Base-by-base conservation (phyloP, 1,140 invertebrate genomes). In the Anastatus disparis region DNA sequence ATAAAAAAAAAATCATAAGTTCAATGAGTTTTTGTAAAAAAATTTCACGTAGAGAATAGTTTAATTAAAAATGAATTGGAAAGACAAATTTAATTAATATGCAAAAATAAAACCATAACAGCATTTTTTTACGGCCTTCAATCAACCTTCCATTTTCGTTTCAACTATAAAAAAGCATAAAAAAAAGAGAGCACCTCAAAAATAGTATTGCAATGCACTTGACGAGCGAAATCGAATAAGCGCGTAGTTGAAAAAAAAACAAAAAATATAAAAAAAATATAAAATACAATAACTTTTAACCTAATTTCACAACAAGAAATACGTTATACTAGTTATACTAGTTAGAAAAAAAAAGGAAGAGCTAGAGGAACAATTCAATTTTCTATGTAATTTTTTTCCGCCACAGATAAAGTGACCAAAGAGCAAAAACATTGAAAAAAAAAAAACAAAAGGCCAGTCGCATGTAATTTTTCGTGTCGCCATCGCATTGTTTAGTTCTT, bases 401-500 rank as follows among this genome's bases (percentile, higher is more conserved):
- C 13, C 48, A 10, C 12, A n/a, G 17, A 24, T 7, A n/a, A n/a
- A 10, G 31, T 10, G 31, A 1, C 3, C 13, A 56, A 38, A 38
- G n/a, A 20, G 1, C 27, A 8, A 20, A 12, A n/a, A 1, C 12
- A 58, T 56, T 12, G 17, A 38, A 9, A 24, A 7, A 12, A 17
- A 12, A 50, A 63, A 26, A 52, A 64, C 31, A 62, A 62, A 27
- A 35, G 29, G 8, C 15, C 15, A 1, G 7, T 31, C 20, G 13
- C 10, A 31, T 24, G 29, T 27, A 50, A 46, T 63, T 63, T 50
- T 50, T 31, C 27, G 44, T 50, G 61, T 63, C 46, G 29, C n/a
- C 20, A 26, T 10, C 29, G 48, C 62, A 64, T 64, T 64, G 46
- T 64, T 64, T 62, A 38, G 29, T 31, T 63, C 29, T 44, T 38